Evolutionary conservation across 2,888 invertebrate species (phyloP), one percentile per base, ranked within the genome.

Genomic region (Sesamia inferens): DNA sequence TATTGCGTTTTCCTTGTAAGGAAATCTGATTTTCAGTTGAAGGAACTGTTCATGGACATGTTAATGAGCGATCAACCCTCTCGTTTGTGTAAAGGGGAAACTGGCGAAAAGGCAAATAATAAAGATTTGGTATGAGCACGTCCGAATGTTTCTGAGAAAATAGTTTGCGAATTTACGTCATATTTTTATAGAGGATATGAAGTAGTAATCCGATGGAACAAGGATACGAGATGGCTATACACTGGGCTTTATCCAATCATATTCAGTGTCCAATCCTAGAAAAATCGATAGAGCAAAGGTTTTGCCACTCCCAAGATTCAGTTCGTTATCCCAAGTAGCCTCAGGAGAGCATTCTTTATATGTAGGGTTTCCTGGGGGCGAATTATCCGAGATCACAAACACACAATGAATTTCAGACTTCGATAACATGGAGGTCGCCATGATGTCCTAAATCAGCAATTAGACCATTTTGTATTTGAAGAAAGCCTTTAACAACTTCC

Each of bases 41-140:
- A 75, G 59, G 75, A 71, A 68, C 71, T 80, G 69, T 63, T 75
- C 63, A 19, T 83, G 81, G 71, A 83, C 81, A 83, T 75, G 68
- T 57, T 81, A 83, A 79, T 83, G 63, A 83, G 59, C 31, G 47
- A 39, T 57, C 47, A 63, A 80, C 39, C 51, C 66, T 71, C 67
- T 67, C 61, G 47, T 63, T 19, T 59, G 73, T 39, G 58, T 70
- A 59, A 64, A 55, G 5, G 73, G 74, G 74, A 74, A 67, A 3
- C 63, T 83, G 81, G 81, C 66, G 14, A 44, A 14, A 55, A 4
- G 70, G 71, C 81, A 81, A 55, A 67, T 54, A 68, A 42, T 7
- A 67, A 72, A 39, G 57, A 57, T 71, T 65, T 70, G n/a, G 31
- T 51, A 31, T n/a, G n/a, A 54, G 16, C 11, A 80, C 66, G 57